Evolutionary conservation across 30 jellyfish, hydroid and myxozoan species (phyloP), one percentile per base, ranked within the genome.

Genomic region (Cassiopea andromeda): DNA sequence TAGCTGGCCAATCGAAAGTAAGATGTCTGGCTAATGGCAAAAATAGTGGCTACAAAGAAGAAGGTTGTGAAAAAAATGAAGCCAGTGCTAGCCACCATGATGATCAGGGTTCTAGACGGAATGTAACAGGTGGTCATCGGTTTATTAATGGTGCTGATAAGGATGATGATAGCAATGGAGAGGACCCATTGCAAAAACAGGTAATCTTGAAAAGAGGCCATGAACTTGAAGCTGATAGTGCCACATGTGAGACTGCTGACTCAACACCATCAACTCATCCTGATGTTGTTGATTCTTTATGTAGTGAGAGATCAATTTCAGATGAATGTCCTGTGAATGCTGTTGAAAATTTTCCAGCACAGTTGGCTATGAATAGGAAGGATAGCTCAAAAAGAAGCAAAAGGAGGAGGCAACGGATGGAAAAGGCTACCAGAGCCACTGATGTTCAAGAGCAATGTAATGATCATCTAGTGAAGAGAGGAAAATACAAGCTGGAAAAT

Each of bases 141-240:
- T 78, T 17, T 76, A 60, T 46, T 17, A 81, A 44, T 38, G 45
- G 86, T 48, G 78, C 49, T 18, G 45, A 48, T 67, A 75, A 44
- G n/a, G 86, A 70, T 77, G 87, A 57, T 60, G 93, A 73, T 59
- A 85, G 71, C 14, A 85, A 78, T 69, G 79, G 45, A 18, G 89
- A 48, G 44, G 80, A 87, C 16, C 89, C 81, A 0, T n/a, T 66
- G 15, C 15, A 48, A 18, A n/a, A 49, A 13, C 78, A 59, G 9
- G 72, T 1, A 1, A 54, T 66, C 0, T 8, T 44, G 19, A 46
- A 44, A 60, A 48, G 81, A 17, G 90, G 94, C 14, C 94, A 87
- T 71, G 94, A 87, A 77, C 77, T 87, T 1, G 94, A 87, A 61
- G 90, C 90, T 13, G 94, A 76, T 38, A 0, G 68, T 6, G 14